Percentiles rank a stretch among this genome's conserved stretches.
Conservation (phyloP, 2,888 invertebrate species). For the Heliconius sara region DNA sequence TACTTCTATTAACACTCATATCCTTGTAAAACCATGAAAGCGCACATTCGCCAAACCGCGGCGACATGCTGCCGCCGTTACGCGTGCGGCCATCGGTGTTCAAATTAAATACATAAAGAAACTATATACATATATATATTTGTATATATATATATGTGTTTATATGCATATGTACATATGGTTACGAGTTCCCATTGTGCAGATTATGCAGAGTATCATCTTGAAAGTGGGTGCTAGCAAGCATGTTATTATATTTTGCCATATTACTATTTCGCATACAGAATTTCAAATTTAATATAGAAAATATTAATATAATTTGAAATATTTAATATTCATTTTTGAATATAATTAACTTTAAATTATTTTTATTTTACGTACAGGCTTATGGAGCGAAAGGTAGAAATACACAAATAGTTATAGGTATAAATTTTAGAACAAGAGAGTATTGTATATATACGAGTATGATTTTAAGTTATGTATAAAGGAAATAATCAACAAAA, state of each 20-base stretch:
- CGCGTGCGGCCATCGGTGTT: slow-evolving; percentile 73
- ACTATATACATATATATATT: slow-evolving; percentile 61
- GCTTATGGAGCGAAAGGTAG: too few species aligned
- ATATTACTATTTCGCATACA: not conserved
- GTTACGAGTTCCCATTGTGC: slow-evolving; percentile 41
- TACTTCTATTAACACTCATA: slow-evolving; percentile 29
- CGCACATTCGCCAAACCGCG: slow-evolving; percentile 77
- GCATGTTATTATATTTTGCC: not conserved
- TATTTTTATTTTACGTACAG: too few species aligned
- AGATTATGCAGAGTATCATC: slow-evolving; percentile 41
- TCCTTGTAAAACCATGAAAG: slow-evolving; percentile 53
- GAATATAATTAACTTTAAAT: too few species aligned
- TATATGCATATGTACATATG: slow-evolving; percentile 57
- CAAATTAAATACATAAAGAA: slow-evolving; percentile 82
- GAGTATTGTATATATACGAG: too few species aligned
- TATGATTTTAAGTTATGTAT: too few species aligned
- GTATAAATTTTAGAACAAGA: too few species aligned
- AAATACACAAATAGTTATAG: too few species aligned
- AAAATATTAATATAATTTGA: not conserved
- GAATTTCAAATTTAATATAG: not conserved
- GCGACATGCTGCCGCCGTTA: slow-evolving; percentile 78
- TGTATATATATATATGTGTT: slow-evolving; percentile 63
- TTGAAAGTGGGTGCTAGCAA: not conserved
- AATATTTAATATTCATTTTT: not conserved
- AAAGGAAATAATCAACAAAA: too few species aligned